Evolutionary conservation across 1,140 invertebrate species (phyloP).

Genomic region (Scaptomyza graminum): DNA sequence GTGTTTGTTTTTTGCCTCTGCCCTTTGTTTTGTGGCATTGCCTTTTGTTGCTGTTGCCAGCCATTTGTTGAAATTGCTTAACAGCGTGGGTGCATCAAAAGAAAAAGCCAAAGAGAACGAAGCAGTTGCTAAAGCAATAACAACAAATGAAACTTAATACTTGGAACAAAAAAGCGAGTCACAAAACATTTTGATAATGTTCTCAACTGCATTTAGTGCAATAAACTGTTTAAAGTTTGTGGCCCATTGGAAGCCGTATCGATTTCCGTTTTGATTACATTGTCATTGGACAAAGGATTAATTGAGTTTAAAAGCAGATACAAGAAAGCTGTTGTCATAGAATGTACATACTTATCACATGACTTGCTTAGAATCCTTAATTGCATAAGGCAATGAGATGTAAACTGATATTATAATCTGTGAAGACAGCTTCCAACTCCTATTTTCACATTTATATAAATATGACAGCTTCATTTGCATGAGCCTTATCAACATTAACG

Average conservation of each 20-base stretch:
- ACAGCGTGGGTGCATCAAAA: constrained; percentile 42
- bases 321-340: too few relatives aligned
- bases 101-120: constrained; percentile 14
- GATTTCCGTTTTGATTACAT: too few relatives aligned
- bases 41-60: constrained; percentile 65
- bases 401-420: background rate
- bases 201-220: background rate
- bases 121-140: background rate
- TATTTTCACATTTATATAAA: background rate
- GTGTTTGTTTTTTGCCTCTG: constrained; percentile 12
- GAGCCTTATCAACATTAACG: constrained; percentile 30
- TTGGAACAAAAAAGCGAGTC: too few relatives aligned
- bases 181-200: too few relatives aligned
- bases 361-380: too few relatives aligned
- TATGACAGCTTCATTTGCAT: constrained; percentile 45
- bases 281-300: too few relatives aligned
- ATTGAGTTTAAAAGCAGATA: too few relatives aligned
- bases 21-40: constrained; percentile 25
- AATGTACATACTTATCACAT: too few relatives aligned
- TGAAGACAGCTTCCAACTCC: background rate
- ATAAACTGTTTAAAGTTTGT: too few relatives aligned
- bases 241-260: too few relatives aligned
- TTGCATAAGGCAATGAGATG: background rate
- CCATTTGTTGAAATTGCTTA: constrained; percentile 76
- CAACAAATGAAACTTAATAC: constrained; percentile 22